These are phyloP conservation scores for Cheiracanthium punctorium DNA, from an alignment of 2,888 invertebrate species.

Conservation along the genomic window DNA sequence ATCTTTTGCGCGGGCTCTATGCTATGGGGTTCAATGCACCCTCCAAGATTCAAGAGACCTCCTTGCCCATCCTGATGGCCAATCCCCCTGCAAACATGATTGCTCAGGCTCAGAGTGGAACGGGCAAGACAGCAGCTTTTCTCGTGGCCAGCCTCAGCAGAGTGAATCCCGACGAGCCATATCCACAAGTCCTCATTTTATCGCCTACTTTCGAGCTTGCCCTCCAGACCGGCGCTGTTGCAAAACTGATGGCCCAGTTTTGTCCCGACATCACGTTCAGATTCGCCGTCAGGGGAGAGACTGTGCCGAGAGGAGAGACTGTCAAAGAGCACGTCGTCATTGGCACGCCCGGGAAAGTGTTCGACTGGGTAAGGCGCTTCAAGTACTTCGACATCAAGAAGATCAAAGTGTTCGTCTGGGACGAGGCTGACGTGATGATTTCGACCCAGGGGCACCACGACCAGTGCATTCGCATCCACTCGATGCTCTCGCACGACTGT, in stretches of 20 bases:
- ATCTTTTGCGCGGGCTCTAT: conserved; percentile 93
- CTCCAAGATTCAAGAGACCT: conserved; percentile 97
- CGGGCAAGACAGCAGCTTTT: conserved; percentile 99
- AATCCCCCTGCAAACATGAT: conserved; percentile 98
- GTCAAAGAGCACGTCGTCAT: conserved; percentile 93
- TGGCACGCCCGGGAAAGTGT: conserved; percentile 97
- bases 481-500: conserved; percentile 83
- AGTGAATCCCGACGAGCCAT: conserved; percentile 85
- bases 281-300: conserved; percentile 95
- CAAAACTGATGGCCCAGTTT: conserved; percentile 94
- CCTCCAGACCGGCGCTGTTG: conserved; percentile 96
- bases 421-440: conserved; percentile 99
- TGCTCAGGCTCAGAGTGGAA: conserved; percentile 99
- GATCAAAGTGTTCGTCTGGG: conserved; percentile 92
- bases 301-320: conserved; percentile 75
- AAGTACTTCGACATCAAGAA: conserved; percentile 89
- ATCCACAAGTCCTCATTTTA: conserved; percentile 94
- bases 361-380: conserved; percentile 93
- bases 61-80: conserved; percentile 93
- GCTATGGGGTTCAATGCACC: conserved; percentile 99
- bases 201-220: conserved; percentile 99
- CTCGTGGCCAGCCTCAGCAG: conserved; percentile 96
- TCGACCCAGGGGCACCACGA: conserved; percentile 98
- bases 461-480: conserved; percentile 94
- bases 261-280: conserved; percentile 92